Evolutionary conservation across 1,140 invertebrate species (phyloP), one percentile per base, ranked within the genome.

Genomic region (Drosophila mojavensis): DNA sequence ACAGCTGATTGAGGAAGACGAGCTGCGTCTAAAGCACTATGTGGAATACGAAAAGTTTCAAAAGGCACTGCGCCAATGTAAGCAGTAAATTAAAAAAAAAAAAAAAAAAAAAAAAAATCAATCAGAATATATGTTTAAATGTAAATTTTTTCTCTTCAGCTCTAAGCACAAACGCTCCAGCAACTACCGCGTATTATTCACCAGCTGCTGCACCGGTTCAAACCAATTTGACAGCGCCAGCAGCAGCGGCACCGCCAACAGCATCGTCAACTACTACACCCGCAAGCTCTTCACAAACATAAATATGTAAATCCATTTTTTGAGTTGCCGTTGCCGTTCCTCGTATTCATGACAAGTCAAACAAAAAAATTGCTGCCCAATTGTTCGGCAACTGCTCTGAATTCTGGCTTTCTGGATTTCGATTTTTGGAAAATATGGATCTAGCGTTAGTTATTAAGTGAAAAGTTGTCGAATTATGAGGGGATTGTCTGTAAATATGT

Each of bases 11-110:
- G 92, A 92, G 78, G 92, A 92, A 63, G 91, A 92, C 68, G 92
- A 92, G 59, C 55, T 92, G 56, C 81, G 92, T 6, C 68, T 92
- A 9, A 92, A 92, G 36, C 92, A 92, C 45, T 92, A 91, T 71
- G 92, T 92, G 58, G 92, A 92, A 81, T 92, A 91, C 45, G 92
- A 92, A 70, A 92, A 92, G 64, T 92, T 92, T 54, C 90, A 92
- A 43, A 92, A 92, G 64, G 79, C 90, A 15, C 64, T 92, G 24
- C 83, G 91, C 60, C 90, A 91, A 89, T 82, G 91, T 91, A 88
- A 77, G 83, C 24, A 50, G 3, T 9, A 24, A 30, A 28, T 54
- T 43, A 24, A 24, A 0, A 43, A 2, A n/a, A 2, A 0, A 1
- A 33, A 15, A 36, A 24, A 24, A 0, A 43, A 2, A n/a, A 2